Conservation (phyloP, 2,797 vertebrate genomes). For the Tenualosa thibaudeaui region DNA sequence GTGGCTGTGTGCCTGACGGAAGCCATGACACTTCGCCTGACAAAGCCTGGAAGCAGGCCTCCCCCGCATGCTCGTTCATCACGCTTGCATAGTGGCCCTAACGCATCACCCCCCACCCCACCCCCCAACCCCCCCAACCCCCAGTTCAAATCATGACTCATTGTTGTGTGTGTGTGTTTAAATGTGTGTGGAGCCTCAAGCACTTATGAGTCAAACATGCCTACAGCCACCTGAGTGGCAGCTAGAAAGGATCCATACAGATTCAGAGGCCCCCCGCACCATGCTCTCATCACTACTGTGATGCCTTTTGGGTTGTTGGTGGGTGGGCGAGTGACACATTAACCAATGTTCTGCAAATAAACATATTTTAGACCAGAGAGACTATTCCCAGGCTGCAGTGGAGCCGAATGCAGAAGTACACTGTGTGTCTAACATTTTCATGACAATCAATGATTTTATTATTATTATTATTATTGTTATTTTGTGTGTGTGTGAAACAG, state of each 20-base stretch:
- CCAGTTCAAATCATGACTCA: slow-evolving; percentile 2
- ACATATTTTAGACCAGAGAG: not conserved
- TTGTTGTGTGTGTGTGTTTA: not conserved
- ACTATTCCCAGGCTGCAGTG: not conserved
- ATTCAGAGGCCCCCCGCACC: not conserved
- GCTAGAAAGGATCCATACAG: not conserved
- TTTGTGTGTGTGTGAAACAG: not conserved
- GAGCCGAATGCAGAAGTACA: not conserved
- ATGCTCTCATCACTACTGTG: not conserved
- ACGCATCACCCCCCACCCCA: not conserved
- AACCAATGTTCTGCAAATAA: slow-evolving; percentile 24
- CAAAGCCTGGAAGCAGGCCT: slow-evolving; percentile 46
- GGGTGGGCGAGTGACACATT: slow-evolving; percentile 5
- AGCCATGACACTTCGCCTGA: slow-evolving; percentile 23
- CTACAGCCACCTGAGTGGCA: not conserved
- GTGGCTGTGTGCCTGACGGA: slow-evolving; percentile 29
- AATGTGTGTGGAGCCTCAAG: not conserved
- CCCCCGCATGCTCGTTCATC: slow-evolving; percentile 33
- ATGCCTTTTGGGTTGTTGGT: not conserved
- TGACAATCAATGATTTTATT: not conserved
- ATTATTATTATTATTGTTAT: not conserved
- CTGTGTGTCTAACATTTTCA: not conserved
- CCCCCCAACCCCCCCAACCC: not conserved
- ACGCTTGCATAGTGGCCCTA: not conserved
- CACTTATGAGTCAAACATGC: slow-evolving; percentile 1